Evolutionary conservation across 2,888 invertebrate species (phyloP).

Genomic region (Sylvicola cinctus): DNA sequence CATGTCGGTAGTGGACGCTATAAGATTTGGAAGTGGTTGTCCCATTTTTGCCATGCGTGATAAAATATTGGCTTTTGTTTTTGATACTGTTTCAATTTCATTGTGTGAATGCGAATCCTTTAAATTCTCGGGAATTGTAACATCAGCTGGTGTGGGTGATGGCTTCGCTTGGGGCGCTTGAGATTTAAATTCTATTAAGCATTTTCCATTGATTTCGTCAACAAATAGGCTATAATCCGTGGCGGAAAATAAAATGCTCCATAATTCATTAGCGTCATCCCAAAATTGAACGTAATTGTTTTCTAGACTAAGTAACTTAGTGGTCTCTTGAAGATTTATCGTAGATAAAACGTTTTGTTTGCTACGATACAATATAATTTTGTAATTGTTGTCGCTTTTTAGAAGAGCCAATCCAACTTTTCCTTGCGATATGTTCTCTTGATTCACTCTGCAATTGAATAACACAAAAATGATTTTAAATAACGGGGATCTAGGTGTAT

Average conservation of each 20-base stretch:
- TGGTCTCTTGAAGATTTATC: conserved; percentile 8
- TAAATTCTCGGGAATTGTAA: background rate
- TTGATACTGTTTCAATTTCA: background rate
- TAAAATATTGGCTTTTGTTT: conserved; percentile 26
- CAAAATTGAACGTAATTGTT: conserved; percentile 19
- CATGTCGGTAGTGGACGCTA: conserved; percentile 15
- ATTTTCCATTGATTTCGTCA: conserved; percentile 13
- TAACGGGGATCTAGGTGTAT: too few relatives aligned
- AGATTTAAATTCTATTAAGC: background rate
- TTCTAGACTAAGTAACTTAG: conserved; percentile 10
- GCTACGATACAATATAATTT: conserved; percentile 14
- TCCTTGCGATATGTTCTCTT: conserved; percentile 17
- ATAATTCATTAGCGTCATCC: conserved; percentile 29
- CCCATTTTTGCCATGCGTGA: conserved; percentile 37
- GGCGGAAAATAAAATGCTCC: conserved; percentile 31
- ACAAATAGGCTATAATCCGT: conserved; percentile 16
- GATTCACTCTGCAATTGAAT: conserved; percentile 15
- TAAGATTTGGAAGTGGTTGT: conserved; percentile 20
- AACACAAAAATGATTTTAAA: too few relatives aligned
- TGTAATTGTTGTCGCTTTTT: conserved; percentile 10
- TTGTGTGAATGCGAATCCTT: conserved; percentile 1
- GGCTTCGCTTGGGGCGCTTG: background rate
- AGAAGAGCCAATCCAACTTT: conserved; percentile 28
- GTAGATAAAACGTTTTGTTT: conserved; percentile 14
- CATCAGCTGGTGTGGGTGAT: background rate